A percentile compares a stretch with the other conserved stretches of the same genome.
phyloP scores from a whole-genome alignment of 2,797 vertebrate species.

The Adelosebastes latens region DNA sequence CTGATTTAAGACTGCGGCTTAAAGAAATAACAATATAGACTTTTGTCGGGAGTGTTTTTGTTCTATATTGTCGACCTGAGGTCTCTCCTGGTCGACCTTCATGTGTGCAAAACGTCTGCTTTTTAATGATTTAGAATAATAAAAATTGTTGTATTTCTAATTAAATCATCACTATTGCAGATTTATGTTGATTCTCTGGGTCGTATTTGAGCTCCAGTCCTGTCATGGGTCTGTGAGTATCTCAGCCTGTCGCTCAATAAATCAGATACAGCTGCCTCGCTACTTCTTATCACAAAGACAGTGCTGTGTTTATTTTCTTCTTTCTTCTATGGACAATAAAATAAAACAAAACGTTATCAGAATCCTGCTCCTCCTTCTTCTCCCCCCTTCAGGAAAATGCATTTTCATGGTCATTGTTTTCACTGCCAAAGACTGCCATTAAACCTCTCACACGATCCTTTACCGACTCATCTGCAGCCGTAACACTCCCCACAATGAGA shows the following conservation, averaged over 20 bases:
- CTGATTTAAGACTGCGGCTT: neutral
- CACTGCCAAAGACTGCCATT: neutral
- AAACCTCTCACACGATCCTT: neutral
- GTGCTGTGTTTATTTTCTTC: neutral
- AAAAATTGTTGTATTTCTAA: too few relatives aligned
- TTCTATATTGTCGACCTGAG: too few relatives aligned
- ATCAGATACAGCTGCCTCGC: neutral
- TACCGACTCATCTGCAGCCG: constrained; percentile 4
- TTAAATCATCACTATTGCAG: too few relatives aligned
- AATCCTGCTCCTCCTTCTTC: neutral
- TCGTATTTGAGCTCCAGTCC: too few relatives aligned
- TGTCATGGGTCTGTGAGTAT: neutral
- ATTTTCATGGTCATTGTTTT: neutral
- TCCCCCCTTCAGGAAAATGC: neutral
- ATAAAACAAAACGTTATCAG: neutral
- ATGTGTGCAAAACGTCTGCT: too few relatives aligned
- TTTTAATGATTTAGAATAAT: too few relatives aligned
- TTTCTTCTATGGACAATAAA: neutral
- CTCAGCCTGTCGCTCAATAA: neutral
- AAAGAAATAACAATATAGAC: too few relatives aligned
- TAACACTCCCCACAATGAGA: constrained; percentile 17
- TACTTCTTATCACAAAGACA: too few relatives aligned
- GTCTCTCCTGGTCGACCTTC: too few relatives aligned
- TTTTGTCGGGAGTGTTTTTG: too few relatives aligned
- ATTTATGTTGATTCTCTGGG: too few relatives aligned